phyloP scores from a whole-genome alignment of 1,140 invertebrate genomes.

The Argopecten irradians region DNA sequence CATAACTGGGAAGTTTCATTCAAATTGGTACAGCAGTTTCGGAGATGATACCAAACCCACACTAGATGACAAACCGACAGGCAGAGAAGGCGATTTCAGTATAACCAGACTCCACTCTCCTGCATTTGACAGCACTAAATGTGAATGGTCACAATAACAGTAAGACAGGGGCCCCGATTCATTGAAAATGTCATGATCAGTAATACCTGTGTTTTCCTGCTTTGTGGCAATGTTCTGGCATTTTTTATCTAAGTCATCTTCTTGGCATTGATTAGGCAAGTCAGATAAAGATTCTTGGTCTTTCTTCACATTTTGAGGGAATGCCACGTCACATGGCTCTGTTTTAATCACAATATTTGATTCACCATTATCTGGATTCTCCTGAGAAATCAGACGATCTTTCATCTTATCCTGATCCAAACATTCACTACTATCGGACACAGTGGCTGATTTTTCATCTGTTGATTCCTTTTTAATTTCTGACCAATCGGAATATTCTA shows the following conservation, averaged over 20 bases:
- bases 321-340: neutral
- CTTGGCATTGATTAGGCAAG: neutral
- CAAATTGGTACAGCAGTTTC: no score
- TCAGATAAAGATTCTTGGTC: neutral
- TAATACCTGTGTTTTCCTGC: neutral
- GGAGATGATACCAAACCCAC: no score
- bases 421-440: neutral
- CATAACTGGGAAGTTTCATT: no score
- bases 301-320: neutral
- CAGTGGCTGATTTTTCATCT: conserved; percentile 4
- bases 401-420: neutral
- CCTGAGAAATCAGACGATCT: neutral
- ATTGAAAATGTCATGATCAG: neutral
- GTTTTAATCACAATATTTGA: conserved; percentile 29
- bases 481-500: neutral
- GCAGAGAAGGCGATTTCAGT: no score
- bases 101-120: no score
- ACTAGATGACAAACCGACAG: no score
- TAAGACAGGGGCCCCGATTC: no score
- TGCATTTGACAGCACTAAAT: no score
- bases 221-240: neutral
- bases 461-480: neutral
- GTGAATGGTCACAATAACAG: no score
- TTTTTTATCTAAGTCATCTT: neutral
- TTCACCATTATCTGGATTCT: neutral